Base-by-base conservation (phyloP, 1,140 invertebrate genomes). In the Acromyrmex charruanus region DNA sequence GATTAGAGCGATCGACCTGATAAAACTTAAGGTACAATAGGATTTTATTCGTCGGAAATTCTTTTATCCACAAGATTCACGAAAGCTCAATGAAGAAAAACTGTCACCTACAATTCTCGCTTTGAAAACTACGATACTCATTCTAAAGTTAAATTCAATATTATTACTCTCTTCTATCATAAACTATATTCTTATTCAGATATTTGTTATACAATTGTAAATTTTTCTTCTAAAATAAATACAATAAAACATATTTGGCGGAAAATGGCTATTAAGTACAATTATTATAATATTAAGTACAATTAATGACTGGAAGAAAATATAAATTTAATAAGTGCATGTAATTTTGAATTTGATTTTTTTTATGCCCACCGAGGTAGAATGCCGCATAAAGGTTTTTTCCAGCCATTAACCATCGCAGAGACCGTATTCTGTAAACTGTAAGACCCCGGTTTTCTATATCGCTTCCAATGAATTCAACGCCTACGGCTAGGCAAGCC, bases 401-500 rank as follows among this genome's bases (percentile, higher is more conserved):
- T 75, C 58, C 39, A 75, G 63, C 39, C 55, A 63, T 84, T 84
- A 75, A 31, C 35, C 53, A 61, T 44, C 66, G 49, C 6, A 35
- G 53, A 75, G 53, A 63, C 69, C 58, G 61, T 63, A 69, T 72
- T 84, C 18, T 16, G 35, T 63, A 7, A 74, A 84, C 25, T 61
- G 69, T 84, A 75, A 74, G 28, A 74, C 39, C 39, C 10, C 25
- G 7, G 68, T 16, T 82, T 74, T 74, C 80, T 61, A 9, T 82
- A 61, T 51, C 68, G 69, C 80, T 21, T 74, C 55, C 69, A 74
- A 82, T 82, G 80, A 74, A 82, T 82, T 82, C 55, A 82, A 74
- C 55, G 80, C 80, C 80, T 82, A 82, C 55, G 80, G 80, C 80
- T 82, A 82, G 39, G 69, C 69, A 28, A 18, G 80, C 39, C 74